These are phyloP conservation scores for Nomada flava DNA, from an alignment of 2,888 invertebrate species.

Conservation along the genomic window DNA sequence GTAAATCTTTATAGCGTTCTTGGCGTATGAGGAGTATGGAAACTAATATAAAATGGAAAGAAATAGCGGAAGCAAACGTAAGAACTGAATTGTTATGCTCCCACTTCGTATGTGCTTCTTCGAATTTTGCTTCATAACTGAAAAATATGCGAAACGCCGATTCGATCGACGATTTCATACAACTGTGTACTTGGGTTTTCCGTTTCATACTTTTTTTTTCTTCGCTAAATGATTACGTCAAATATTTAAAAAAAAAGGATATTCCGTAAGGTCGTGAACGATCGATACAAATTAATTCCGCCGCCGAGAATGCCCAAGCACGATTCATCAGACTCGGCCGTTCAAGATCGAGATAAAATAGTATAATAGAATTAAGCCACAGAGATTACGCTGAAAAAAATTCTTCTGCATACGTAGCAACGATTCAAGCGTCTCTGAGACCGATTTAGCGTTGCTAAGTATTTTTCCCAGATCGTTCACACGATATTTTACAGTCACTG, in stretches of 20 bases:
- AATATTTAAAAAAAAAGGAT: not conserved
- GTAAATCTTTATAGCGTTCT: not conserved
- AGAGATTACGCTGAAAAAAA: conserved; percentile 8
- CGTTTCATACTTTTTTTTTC: not conserved
- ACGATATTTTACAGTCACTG: conserved; percentile 27
- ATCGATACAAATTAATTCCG: not conserved
- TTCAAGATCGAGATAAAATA: not conserved
- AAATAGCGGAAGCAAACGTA: not conserved
- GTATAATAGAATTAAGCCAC: not conserved
- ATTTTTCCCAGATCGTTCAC: conserved; percentile 37
- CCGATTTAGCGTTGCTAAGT: not conserved
- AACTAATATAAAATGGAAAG: not conserved
- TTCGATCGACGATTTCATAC: conserved; percentile 11
- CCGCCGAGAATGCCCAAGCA: no score
- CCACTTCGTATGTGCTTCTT: not conserved
- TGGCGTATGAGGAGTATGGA: not conserved
- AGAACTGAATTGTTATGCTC: not conserved
- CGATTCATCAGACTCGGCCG: no score
- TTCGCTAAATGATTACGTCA: conserved; percentile 15
- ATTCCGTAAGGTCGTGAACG: not conserved
- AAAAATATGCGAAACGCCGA: not conserved
- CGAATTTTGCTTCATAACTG: not conserved
- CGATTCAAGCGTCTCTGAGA: not conserved
- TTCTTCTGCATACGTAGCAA: not conserved
- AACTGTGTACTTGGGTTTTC: not conserved